Base-by-base conservation (phyloP, 2,888 invertebrate species). In the Belgica antarctica region DNA sequence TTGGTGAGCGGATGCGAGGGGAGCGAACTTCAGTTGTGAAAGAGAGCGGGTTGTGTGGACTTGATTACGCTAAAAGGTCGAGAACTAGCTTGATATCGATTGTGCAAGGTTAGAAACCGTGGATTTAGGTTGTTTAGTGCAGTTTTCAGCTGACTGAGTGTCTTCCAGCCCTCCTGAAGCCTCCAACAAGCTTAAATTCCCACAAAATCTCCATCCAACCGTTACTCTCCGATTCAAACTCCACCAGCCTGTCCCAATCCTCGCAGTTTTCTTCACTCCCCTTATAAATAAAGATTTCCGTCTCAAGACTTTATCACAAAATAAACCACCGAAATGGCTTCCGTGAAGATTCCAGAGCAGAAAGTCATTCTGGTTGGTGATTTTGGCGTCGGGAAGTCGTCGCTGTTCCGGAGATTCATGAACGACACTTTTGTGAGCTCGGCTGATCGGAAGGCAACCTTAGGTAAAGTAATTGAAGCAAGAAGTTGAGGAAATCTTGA, bases 331-430 rank as follows among this genome's bases (percentile, higher is more conserved):
- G 7, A 34, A 34, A 92, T 92, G 93, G 92, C 92, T 77, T 86
- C 89, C 75, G 86, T 90, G 70, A 89, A 88, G 81, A 86, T 89
- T 74, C 92, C 93, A 24, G 90, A 91, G 75, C 87, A 92, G 75
- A 95, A 96, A 86, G 90, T 96, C 36, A 96, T 96, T 76, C 82
- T 96, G 71, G 94, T 94, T 80, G 96, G 96, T 46, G 96, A 96
- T 83, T 96, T 92, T 81, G 95, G 96, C 71, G 96, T 95, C 22
- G 96, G 96, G 36, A 70, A 70, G 17, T 36, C 36, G 5, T 95
- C 95, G 22, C 81, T 96, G 74, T 96, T 96, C 79, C 86, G 96
- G 70, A 85, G 96, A 73, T 96, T 93, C 79, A 88, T 93, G 71
- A 93, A 90, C 77, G 89, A 94, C 79, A 88, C 89, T n/a, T 94